Conservation (phyloP, 1,140 invertebrate species). For the Cotesia vestalis region DNA sequence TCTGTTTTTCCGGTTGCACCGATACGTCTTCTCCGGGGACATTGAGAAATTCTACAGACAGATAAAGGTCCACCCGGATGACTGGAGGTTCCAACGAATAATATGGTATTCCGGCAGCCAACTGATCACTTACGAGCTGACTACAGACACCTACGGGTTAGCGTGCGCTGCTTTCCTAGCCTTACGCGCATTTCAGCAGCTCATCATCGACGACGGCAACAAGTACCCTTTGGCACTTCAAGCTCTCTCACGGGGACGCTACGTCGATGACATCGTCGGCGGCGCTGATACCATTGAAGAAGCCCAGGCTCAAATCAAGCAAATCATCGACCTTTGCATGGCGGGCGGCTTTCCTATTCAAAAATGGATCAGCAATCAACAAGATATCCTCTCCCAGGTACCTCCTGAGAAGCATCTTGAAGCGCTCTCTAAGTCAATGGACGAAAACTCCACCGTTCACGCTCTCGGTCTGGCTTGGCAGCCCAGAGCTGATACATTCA, state of each 20-base stretch:
- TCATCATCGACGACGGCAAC: slow-evolving; percentile 43
- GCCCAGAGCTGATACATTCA: not conserved
- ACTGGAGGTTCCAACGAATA: slow-evolving; percentile 50
- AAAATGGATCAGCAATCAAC: slow-evolving; percentile 33
- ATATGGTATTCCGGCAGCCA: slow-evolving; percentile 47
- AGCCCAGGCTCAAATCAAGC: not conserved
- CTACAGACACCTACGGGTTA: slow-evolving; percentile 55
- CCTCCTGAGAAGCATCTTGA: not conserved
- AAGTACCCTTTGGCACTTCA: slow-evolving; percentile 36
- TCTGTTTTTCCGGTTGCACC: slow-evolving; percentile 25
- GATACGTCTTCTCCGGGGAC: slow-evolving; percentile 44
- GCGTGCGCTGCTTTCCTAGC: slow-evolving; percentile 52
- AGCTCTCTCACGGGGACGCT: not conserved
- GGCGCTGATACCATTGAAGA: slow-evolving; percentile 1
- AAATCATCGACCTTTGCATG: not conserved
- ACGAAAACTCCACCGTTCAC: not conserved
- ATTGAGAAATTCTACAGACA: slow-evolving; percentile 56
- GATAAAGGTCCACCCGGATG: slow-evolving; percentile 44
- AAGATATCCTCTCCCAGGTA: not conserved
- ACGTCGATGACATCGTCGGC: not conserved
- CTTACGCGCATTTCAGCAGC: slow-evolving; percentile 46
- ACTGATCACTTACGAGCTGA: slow-evolving; percentile 41
- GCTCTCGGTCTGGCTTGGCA: not conserved
- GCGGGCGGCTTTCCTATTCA: slow-evolving; percentile 34
- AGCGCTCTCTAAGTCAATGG: not conserved